phyloP scores from a whole-genome alignment of 2,113 vertebrate species.

The Eulemur macaco region DNA sequence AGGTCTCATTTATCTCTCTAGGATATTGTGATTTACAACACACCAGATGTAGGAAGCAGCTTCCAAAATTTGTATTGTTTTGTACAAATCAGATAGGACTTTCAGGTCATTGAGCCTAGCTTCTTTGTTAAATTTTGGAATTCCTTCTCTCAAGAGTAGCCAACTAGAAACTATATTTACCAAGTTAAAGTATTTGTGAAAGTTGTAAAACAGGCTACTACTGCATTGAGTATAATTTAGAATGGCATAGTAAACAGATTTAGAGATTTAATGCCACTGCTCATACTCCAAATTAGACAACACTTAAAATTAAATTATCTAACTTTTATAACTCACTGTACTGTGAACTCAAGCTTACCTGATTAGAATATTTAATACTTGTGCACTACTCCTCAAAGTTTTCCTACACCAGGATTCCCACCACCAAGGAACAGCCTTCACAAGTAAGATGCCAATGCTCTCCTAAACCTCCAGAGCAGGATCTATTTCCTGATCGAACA shows the following conservation, averaged over 20 bases:
- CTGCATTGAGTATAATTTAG: not conserved
- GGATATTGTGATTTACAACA: not conserved
- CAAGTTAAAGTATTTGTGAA: not conserved
- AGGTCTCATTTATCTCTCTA: not conserved
- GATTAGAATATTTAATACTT: not conserved
- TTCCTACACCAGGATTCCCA: not conserved
- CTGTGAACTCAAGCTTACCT: not conserved
- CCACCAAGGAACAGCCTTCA: not conserved
- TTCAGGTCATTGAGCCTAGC: not conserved
- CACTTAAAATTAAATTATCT: not conserved
- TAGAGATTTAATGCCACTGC: not conserved
- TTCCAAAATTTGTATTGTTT: not conserved
- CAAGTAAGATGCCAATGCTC: constrained; percentile 26
- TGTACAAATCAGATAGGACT: not conserved
- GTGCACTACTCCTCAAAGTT: constrained; percentile 5
- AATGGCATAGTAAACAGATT: not conserved
- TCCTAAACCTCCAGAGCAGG: constrained; percentile 67
- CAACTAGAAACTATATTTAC: not conserved
- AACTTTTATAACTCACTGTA: not conserved
- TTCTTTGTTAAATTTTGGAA: constrained; percentile 6
- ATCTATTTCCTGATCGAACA: constrained; percentile 80
- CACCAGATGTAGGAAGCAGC: not conserved
- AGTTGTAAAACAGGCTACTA: not conserved
- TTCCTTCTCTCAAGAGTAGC: not conserved
- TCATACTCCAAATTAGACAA: not conserved